Evolutionary conservation across 2,888 invertebrate genomes (phyloP), one percentile per base, ranked within the genome.

Genomic region (Idaea dimidiata): DNA sequence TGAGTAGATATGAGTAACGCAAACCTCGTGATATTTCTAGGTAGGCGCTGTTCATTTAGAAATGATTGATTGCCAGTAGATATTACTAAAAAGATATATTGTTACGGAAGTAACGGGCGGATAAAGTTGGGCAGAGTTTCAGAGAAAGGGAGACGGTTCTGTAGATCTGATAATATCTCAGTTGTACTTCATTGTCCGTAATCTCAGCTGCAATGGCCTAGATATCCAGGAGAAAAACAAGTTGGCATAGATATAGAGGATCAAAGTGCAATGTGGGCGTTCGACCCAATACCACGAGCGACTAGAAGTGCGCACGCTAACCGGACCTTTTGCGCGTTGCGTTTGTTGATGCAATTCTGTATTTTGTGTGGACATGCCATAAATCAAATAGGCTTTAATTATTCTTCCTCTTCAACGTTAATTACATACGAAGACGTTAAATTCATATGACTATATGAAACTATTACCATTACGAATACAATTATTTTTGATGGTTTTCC

Each of bases 221-320:
- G 86, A 89, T 89, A 85, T 84, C 78, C 86, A 83, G 85, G 83
- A 83, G 86, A 82, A 86, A 87, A 88, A 88, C 87, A 83, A 89
- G 87, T 91, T 92, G 91, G 91, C 91, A 91, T 92, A 88, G 89
- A 90, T 86, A 82, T 84, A 80, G 77, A 79, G 86, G 89, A 90
- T 89, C 91, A 91, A 91, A 90, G 91, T 90, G 89, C 89, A 80
- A 84, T 84, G 91, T 91, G 89, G 91, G 91, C 89, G 90, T 84
- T 77, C 86, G 91, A 86, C 90, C 90, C 83, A 89, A 91, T 91
- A 91, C 91, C 89, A 78, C 86, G 78, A 78, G 78, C 80, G 74
- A 77, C 77, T 76, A 77, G 80, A 79, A 72, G 79, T 80, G 86
- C 87, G 86, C 86, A 80, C 80, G 84, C 88, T 86, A 84, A 82